These are phyloP conservation scores for Trachurus trachurus DNA, from an alignment of 2,797 vertebrate genomes.

Conservation along the genomic window DNA sequence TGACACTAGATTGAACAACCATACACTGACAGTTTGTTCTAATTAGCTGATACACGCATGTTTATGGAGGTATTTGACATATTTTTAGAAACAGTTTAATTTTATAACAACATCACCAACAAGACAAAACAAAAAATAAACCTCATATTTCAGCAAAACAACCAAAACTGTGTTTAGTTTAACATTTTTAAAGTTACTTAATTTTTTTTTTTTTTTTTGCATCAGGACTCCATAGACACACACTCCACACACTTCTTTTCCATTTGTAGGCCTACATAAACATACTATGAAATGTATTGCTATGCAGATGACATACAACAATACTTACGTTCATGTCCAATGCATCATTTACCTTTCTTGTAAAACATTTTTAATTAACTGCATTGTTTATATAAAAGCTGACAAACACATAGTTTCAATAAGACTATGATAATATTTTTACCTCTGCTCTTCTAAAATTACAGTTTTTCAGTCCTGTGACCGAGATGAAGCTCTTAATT, in stretches of 20 bases:
- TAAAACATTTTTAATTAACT: not conserved
- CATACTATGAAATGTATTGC: not conserved
- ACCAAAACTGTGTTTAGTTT: no score
- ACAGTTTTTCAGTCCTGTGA: constrained; percentile 37
- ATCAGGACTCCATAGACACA: no score
- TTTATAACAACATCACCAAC: no score
- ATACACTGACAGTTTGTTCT: no score
- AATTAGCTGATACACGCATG: no score
- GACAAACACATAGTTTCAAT: not conserved
- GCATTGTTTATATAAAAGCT: not conserved
- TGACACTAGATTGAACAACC: no score
- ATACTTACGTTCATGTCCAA: not conserved
- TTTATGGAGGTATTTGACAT: no score
- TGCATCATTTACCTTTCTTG: not conserved
- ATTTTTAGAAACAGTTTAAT: no score
- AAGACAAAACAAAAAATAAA: no score
- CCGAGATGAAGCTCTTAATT: constrained; percentile 53
- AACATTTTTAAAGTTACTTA: no score
- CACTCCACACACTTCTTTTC: constrained; percentile 11
- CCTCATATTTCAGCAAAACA: no score
- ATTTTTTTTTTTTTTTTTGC: no score
- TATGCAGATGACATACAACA: not conserved
- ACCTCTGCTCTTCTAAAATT: not conserved
- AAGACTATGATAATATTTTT: not conserved
- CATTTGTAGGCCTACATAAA: not conserved